phyloP scores from a whole-genome alignment of 2,797 vertebrate genomes.

The Sphenopsis melanotis region DNA sequence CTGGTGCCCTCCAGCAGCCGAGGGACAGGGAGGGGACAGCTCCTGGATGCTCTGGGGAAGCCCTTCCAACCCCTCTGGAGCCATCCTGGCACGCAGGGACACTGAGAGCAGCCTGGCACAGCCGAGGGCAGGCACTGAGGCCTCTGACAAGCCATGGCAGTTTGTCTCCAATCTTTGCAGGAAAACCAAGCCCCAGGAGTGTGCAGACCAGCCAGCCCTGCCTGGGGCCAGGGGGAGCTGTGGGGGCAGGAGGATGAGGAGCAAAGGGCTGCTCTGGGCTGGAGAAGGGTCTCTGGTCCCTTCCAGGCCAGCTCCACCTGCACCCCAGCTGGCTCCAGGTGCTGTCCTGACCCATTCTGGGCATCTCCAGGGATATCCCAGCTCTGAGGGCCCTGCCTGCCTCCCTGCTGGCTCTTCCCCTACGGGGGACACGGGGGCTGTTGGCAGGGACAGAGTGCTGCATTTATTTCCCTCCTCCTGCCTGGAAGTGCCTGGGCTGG shows the following conservation, averaged over 20 bases:
- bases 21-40: too few species aligned
- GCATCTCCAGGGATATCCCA: background rate
- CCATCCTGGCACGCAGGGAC: rapidly evolving
- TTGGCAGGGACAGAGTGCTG: rapidly evolving
- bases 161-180: background rate
- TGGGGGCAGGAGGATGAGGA: background rate
- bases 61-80: rapidly evolving
- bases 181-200: background rate
- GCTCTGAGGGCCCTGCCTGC: rapidly evolving
- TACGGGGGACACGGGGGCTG: rapidly evolving
- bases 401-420: background rate
- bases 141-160: rapidly evolving
- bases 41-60: background rate
- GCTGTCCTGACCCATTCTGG: rapidly evolving
- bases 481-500: background rate
- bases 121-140: background rate
- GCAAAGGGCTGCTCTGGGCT: rapidly evolving
- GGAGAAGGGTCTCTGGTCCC: background rate
- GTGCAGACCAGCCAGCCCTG: rapidly evolving
- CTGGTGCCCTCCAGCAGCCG: rapidly evolving
- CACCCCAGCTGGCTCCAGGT: background rate
- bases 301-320: background rate
- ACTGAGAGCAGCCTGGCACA: rapidly evolving
- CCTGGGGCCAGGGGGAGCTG: rapidly evolving
- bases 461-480: rapidly evolving